A percentile compares a stretch with the other conserved stretches of the same genome.
phyloP scores from a whole-genome alignment of 2,797 vertebrate species.

The Enteromius trimaculatus region DNA sequence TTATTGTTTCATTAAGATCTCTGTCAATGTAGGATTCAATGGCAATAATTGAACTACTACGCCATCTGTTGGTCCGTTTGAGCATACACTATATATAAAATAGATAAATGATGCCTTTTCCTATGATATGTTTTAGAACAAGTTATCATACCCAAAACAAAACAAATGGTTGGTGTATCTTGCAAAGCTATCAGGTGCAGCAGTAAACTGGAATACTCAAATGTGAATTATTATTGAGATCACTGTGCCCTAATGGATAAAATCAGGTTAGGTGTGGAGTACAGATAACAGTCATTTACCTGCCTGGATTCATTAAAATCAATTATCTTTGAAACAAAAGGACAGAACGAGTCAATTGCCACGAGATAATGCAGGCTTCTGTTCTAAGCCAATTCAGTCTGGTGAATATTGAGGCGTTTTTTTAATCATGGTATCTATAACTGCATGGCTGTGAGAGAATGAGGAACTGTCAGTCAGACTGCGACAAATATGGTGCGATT shows the following conservation, averaged over 20 bases:
- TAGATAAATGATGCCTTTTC: background rate
- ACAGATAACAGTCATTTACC: background rate
- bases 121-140: background rate
- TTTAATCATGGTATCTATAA: background rate
- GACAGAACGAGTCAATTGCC: background rate
- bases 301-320: background rate
- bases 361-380: background rate
- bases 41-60: background rate
- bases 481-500: background rate
- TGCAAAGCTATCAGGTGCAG: background rate
- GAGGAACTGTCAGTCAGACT: background rate
- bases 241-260: background rate
- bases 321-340: background rate
- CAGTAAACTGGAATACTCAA: background rate
- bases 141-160: background rate
- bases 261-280: background rate
- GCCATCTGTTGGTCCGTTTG: conserved; percentile 15
- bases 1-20: background rate
- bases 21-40: background rate
- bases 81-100: background rate
- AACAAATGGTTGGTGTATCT: background rate
- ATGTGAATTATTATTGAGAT: background rate
- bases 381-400: background rate
- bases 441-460: background rate
- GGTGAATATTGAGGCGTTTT: background rate